phyloP scores from a whole-genome alignment of 2,797 vertebrate genomes.

The Antrozous pallidus region DNA sequence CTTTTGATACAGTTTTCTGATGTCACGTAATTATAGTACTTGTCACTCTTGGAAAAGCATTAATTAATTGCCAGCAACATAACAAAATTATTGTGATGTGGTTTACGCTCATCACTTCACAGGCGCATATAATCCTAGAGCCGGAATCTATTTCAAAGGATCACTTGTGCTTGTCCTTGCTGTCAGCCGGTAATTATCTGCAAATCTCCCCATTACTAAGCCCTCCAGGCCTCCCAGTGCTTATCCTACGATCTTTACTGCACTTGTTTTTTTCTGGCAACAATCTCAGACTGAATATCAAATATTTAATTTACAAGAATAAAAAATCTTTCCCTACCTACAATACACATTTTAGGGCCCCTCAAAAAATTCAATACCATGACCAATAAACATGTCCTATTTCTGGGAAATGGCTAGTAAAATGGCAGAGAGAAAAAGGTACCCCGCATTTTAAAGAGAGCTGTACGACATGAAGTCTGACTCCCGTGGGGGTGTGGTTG shows the following conservation, averaged over 20 bases:
- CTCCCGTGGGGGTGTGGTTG: too few species aligned
- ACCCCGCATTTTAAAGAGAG: neutral
- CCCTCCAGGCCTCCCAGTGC: neutral
- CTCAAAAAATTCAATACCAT: neutral
- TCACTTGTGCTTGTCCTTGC: neutral
- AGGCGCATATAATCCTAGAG: slow-evolving; percentile 35
- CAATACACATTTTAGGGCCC: neutral
- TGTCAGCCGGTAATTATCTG: slow-evolving; percentile 8
- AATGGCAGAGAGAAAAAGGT: neutral
- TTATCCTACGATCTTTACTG: neutral
- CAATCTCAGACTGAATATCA: neutral
- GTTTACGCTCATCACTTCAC: slow-evolving; percentile 11
- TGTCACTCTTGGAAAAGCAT: slow-evolving; percentile 36
- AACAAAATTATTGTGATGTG: neutral
- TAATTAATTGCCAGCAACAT: slow-evolving; percentile 59
- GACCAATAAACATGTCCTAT: neutral
- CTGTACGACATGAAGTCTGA: neutral
- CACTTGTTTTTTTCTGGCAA: neutral
- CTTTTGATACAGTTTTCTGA: slow-evolving; percentile 19
- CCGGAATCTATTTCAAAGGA: slow-evolving; percentile 1
- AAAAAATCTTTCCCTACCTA: neutral
- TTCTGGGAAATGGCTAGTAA: slow-evolving; percentile 5
- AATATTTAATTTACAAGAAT: neutral
- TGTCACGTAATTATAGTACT: slow-evolving; percentile 32
- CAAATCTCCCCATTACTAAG: neutral